Percentiles rank a stretch among this genome's conserved stretches.
Conservation (phyloP, 2,888 invertebrate species). For the Drosophila limbata region DNA sequence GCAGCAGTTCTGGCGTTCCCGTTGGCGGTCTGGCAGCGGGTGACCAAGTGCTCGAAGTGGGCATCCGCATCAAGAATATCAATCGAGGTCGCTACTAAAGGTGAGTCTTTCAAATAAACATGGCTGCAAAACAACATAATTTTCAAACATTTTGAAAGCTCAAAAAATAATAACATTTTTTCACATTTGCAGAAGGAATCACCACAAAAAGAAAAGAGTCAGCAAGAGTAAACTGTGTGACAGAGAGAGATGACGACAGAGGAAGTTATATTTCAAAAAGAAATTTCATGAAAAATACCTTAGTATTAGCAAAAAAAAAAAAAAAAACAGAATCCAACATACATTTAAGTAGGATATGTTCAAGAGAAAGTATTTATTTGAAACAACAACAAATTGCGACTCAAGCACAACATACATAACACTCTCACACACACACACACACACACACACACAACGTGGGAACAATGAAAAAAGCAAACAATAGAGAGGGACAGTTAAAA, state of each 20-base stretch:
- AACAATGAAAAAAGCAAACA: constrained; percentile 38
- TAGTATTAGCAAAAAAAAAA: constrained; percentile 40
- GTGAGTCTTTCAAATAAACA: constrained; percentile 2
- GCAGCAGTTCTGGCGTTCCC: constrained; percentile 23
- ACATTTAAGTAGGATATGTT: constrained; percentile 5
- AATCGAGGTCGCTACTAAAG: constrained; percentile 81
- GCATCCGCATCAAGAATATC: constrained; percentile 84
- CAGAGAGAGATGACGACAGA: constrained; percentile 5
- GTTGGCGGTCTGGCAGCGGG: constrained; percentile 37
- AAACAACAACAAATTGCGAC: constrained; percentile 14
- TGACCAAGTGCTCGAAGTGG: constrained; percentile 84
- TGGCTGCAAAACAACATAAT: neutral
- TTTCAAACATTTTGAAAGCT: too few species aligned
- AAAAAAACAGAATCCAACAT: neutral
- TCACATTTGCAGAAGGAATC: constrained; percentile 26
- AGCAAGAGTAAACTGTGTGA: neutral
- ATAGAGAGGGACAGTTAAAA: neutral
- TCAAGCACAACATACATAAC: constrained; percentile 5
- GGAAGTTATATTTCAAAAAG: constrained; percentile 12
- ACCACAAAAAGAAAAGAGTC: constrained; percentile 2
- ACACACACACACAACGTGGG: constrained; percentile 40
- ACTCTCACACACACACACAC: constrained; percentile 14
- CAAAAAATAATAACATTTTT: neutral
- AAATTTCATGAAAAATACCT: constrained; percentile 1
- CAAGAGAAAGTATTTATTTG: constrained; percentile 42